Conservation (phyloP, 1,140 invertebrate genomes). For the Drosophila ananassae region DNA sequence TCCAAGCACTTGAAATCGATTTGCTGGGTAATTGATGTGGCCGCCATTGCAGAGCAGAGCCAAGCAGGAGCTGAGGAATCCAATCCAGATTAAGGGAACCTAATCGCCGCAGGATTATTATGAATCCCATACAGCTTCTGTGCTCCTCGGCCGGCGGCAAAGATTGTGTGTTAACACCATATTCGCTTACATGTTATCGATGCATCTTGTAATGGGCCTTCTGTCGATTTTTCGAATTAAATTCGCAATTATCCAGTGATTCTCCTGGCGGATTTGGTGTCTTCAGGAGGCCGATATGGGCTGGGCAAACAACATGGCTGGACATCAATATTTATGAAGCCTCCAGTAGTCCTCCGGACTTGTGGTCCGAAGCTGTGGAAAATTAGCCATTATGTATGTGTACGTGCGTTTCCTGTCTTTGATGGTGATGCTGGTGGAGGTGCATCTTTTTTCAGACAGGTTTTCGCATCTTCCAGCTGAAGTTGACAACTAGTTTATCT, state of each 20-base stretch:
- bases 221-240: constrained; percentile 74
- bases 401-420: constrained; percentile 29
- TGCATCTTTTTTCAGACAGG: constrained; percentile 19
- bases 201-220: constrained; percentile 67
- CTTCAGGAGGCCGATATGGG: constrained; percentile 9
- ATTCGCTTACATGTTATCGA: constrained; percentile 79
- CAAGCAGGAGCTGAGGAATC: constrained; percentile 10
- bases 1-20: constrained; percentile 64
- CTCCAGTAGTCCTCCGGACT: constrained; percentile 22
- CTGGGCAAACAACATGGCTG: constrained; percentile 31
- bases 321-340: constrained; percentile 73
- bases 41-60: constrained; percentile 46
- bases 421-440: constrained; percentile 6
- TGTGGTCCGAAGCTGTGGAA: constrained; percentile 18
- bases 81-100: constrained; percentile 52
- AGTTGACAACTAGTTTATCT: constrained; percentile 33
- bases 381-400: constrained; percentile 36
- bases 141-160: constrained; percentile 44
- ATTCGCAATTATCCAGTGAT: constrained; percentile 39
- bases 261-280: constrained; percentile 24
- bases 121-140: constrained; percentile 62
- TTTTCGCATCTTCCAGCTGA: constrained; percentile 7
- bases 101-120: constrained; percentile 72
- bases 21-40: constrained; percentile 73
- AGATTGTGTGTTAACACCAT: constrained; percentile 80